Evolutionary conservation across 1,140 invertebrate species (phyloP).

Genomic region (Onthophagus taurus): DNA sequence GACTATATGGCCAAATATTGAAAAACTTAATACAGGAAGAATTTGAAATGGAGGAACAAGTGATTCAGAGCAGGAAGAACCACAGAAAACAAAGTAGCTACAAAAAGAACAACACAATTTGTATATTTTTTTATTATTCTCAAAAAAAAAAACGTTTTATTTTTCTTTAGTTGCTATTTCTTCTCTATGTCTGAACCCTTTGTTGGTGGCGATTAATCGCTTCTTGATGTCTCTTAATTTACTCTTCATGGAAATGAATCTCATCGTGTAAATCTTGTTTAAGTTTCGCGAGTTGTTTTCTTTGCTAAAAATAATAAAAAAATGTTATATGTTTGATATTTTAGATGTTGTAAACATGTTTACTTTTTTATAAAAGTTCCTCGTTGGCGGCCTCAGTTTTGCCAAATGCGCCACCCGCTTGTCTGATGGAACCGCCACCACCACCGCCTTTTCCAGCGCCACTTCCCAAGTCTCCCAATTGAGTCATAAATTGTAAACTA

Average conservation of each 20-base stretch:
- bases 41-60: too few relatives aligned
- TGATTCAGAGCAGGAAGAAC: too few relatives aligned
- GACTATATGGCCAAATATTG: too few relatives aligned
- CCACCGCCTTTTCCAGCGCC: slow-evolving; percentile 74
- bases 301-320: slow-evolving; percentile 59
- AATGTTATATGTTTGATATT: slow-evolving; percentile 7
- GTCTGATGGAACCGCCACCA: slow-evolving; percentile 69
- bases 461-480: slow-evolving; percentile 58
- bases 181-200: slow-evolving; percentile 43
- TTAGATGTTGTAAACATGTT: background rate
- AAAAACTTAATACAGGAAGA: too few relatives aligned
- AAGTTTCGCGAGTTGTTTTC: slow-evolving; percentile 63
- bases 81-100: too few relatives aligned
- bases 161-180: too few relatives aligned
- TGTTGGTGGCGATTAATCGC: slow-evolving; percentile 72
- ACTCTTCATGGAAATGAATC: slow-evolving; percentile 76
- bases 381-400: slow-evolving; percentile 85
- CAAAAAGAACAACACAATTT: too few relatives aligned
- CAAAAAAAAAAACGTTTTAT: too few relatives aligned
- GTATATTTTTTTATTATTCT: too few relatives aligned
- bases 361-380: slow-evolving; percentile 88
- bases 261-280: slow-evolving; percentile 68
- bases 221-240: slow-evolving; percentile 81
- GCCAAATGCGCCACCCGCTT: slow-evolving; percentile 84
- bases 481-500: slow-evolving; percentile 36